Evolutionary conservation across 2,888 invertebrate genomes (phyloP), one percentile per base, ranked within the genome.

Genomic region (Notodonta ziczac): DNA sequence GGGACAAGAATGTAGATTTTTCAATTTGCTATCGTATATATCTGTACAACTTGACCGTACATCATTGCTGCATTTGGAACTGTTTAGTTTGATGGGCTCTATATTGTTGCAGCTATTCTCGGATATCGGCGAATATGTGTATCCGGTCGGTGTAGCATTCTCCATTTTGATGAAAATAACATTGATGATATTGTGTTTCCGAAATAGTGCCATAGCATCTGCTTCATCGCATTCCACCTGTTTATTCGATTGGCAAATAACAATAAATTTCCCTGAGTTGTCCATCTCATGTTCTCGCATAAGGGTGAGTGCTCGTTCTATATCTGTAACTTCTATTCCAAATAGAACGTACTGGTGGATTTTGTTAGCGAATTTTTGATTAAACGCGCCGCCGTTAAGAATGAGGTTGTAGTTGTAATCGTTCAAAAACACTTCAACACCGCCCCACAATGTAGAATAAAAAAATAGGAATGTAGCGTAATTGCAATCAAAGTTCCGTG

Each of bases 231-330:
- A 92, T 39, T 84, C 73, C n/a, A 60, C 50, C 3, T 56, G 46
- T 48, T 67, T 58, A 50, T 70, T 55, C 7, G 87, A 86, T 66
- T 83, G 77, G 62, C 92, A 91, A 56, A 88, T 67, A 10, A 90
- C 72, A n/a, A 91, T 81, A 64, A 80, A 87, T 64, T 82, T 85
- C 0, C 89, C 89, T 0, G 85, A 86, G 61, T 87, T 91, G 64
- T 88, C 85, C 57, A 87, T 86, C 61, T 80, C 62, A 57, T 81
- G 74, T 8, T 64, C 60, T 32, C 69, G 68, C 77, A 88, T 80
- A 77, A 82, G 82, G 32, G 76, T 61, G 13, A 92, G 65, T 62
- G 83, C 76, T 13, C 70, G 51, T 56, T 65, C 67, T 16, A 91
- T 76, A 48, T 83, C 72, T n/a, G 61, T 60, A 12, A 84, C 44